Base-by-base conservation (phyloP, 2,113 vertebrate genomes). In the Tenebrosternarchus preto region DNA sequence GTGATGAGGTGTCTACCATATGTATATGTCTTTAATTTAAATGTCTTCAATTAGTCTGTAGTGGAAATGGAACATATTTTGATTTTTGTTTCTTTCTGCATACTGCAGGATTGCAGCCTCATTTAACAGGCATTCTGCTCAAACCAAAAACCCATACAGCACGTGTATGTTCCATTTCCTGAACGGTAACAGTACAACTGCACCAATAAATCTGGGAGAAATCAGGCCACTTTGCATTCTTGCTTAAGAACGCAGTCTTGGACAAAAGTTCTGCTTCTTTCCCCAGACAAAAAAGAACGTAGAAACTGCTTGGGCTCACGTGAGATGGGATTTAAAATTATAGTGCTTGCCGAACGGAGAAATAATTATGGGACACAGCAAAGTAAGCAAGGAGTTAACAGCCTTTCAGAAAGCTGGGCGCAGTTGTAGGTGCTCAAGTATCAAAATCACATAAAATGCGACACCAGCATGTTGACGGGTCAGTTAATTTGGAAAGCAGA, bases 81-180 rank as follows among this genome's bases (percentile, higher is more conserved):
- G 36, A 53, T 73, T 73, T 31, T 73, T 74, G 80, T 56, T 63
- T 22, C 29, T 82, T 59, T 73, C 43, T 60, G 76, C 53, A 57
- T 59, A 25, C 39, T 50, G 75, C 66, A 79, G 74, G 9, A n/a
- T 50, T 80, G 55, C 22, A 56, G 68, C 63, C 68, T 85, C 77
- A 86, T 46, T 53, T 57, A 16, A 60, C 70, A 86, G 81, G 80
- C 77, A 85, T 81, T 60, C 67, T 20, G 56, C 72, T 68, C 68
- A 64, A 76, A 85, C 86, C 84, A 85, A 76, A 84, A 81, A 56
- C 78, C 80, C 82, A 56, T 55, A 55, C 70, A 67, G 74, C 81
- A 64, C 36, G 46, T 80, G 80, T 68, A 83, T 85, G 80, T 83
- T 80, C 76, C 77, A 84, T 86, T 85, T 88, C n/a, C 82, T 82